phyloP scores from a whole-genome alignment of 2,888 invertebrate genomes.

The Metallyticus violacea region DNA sequence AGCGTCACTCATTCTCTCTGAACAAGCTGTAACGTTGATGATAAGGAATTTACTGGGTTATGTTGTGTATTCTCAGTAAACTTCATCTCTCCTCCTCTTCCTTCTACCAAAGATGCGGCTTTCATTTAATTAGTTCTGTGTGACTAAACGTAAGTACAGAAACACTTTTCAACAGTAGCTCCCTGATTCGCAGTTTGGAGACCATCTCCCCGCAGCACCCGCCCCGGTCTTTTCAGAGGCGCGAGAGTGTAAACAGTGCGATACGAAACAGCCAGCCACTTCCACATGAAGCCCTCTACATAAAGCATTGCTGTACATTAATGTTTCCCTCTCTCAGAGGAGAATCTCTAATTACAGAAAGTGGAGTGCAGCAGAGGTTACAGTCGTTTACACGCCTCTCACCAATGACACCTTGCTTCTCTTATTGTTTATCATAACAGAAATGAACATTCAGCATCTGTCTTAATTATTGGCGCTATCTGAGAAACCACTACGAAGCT shows the following conservation, averaged over 20 bases:
- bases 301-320: background rate
- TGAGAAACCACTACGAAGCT: no score
- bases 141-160: background rate
- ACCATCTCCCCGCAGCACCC: background rate
- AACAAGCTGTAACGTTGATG: no score
- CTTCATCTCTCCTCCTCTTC: background rate
- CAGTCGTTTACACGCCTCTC: background rate
- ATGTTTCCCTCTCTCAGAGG: no score
- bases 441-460: background rate
- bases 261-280: no score
- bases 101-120: background rate
- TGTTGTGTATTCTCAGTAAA: background rate
- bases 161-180: background rate
- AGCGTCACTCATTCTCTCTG: no score
- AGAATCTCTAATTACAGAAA: background rate
- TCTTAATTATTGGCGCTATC: background rate
- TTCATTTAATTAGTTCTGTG: background rate
- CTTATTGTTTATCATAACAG: background rate
- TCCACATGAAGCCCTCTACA: background rate
- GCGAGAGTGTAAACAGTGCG: background rate
- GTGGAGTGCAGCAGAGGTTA: background rate
- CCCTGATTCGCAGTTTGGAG: background rate
- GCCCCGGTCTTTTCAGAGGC: background rate
- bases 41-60: background rate
- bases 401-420: background rate